Evolutionary conservation across 2,797 vertebrate species (phyloP), one percentile per base, ranked within the genome.

Genomic region (Sebastes cheni): DNA sequence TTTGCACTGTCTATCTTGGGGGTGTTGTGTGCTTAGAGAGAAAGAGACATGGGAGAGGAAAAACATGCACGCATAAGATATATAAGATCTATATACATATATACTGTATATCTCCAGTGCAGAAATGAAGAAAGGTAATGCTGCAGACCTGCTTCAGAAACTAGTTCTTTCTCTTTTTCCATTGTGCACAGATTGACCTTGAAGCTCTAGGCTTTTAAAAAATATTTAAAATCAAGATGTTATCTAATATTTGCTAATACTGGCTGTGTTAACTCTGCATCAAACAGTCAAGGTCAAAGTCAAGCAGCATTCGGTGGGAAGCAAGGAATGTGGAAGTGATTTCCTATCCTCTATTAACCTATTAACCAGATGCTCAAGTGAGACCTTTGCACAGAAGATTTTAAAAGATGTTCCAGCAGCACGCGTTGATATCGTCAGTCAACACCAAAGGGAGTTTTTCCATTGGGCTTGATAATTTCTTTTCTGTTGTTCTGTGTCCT

Each of bases 11-110:
- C 55, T 90, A 66, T 88, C 79, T 68, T 70, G 75, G 60, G 75
- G 70, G 60, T 83, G 82, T 90, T 86, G 77, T 67, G 70, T 65
- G 68, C 81, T 69, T 39, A 34, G 62, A 75, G 39, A 82, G 73
- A 72, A 65, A 75, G 67, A 80, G 42, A 72, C 61, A 81, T 36
- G 32, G 55, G 30, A 50, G 59, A 62, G 71, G 66, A 69, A 69
- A 65, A 86, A 88, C 79, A 81, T 77, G 70, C 69, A 67, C 36
- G 54, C 2, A 69, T n/a, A n/a, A 86, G 79, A 91, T 86, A 75
- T 88, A 84, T 88, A 84, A 86, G 79, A 91, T 86, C 77, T 88
- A 84, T 88, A 84, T 22, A 91, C 85, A 83, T 88, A 85, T 88
- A 83, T 83, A 89, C 36, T 50, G 7, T 46, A 50, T 50, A 50